phyloP scores from a whole-genome alignment of 2,797 vertebrate genomes.

The Furcifer pardalis region DNA sequence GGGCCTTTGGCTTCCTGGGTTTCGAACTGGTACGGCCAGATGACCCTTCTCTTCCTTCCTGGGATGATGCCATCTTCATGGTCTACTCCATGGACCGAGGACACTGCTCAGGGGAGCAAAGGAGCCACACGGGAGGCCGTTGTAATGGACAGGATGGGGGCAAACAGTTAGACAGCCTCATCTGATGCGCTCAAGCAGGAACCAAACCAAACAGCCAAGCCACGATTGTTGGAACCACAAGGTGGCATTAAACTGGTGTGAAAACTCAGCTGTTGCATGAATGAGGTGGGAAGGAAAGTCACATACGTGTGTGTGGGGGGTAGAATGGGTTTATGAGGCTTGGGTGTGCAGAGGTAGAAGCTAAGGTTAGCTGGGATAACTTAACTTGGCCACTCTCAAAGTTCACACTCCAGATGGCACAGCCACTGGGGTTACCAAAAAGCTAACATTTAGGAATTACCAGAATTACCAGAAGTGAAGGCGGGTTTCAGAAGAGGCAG shows the following conservation, averaged over 20 bases:
- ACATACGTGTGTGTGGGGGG: no score
- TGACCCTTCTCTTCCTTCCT: constrained; percentile 79
- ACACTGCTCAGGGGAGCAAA: fast-evolving
- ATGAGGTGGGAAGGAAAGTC: no score
- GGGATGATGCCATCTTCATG: constrained; percentile 84
- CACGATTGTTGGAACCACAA: no score
- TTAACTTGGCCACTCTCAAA: no score
- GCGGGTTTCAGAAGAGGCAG: no score
- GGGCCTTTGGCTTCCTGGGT: constrained; percentile 86
- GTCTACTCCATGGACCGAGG: constrained; percentile 80
- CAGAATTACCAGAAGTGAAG: no score
- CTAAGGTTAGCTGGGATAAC: no score
- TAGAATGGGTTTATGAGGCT: no score
- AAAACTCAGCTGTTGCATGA: fast-evolving
- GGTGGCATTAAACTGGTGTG: background rate
- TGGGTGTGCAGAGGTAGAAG: no score
- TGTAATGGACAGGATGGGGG: background rate
- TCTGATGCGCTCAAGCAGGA: background rate
- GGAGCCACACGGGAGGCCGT: background rate
- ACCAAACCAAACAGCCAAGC: fast-evolving
- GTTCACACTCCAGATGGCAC: no score
- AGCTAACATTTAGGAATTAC: no score
- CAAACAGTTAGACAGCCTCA: fast-evolving
- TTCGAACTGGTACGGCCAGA: constrained; percentile 84
- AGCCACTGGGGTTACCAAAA: no score